Base-by-base conservation (phyloP, 2,888 invertebrate genomes). In the Monopis laevigella region DNA sequence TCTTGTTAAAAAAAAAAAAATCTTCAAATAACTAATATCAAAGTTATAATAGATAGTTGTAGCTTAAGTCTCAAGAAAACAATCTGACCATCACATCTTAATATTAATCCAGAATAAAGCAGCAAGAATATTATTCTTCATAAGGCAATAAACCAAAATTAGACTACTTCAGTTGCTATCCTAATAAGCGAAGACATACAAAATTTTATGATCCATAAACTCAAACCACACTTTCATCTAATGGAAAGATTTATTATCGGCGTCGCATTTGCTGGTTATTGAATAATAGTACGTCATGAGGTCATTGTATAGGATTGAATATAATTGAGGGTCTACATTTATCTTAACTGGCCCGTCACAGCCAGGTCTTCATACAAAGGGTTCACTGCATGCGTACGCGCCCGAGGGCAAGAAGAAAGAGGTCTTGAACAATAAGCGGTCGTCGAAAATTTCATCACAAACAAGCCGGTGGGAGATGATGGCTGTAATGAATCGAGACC, bases 291-390 rank as follows among this genome's bases (percentile, higher is more conserved):
- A 49, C 56, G 53, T 58, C 55, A 54, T 46, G 54, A 61, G 48
- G 52, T 51, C 50, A 50, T 54, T 56, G 52, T 46, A 47, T 51
- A 46, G 52, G 49, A 57, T 59, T 59, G 62, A 67, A 63, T 62
- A 64, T 70, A 72, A 72, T 71, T 65, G 64, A 61, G 54, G 56
- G 55, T 54, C 51, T 58, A 62, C 73, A 73, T 75, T 75, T 72
- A 71, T 75, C 72, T 70, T 61, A 54, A 55, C 55, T 52, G 56
- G 56, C 55, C 55, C 58, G 72, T 74, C 75, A 72, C 53, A 49
- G 53, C 50, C 71, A 75, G 69, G 58, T 53, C 52, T 55, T 42
- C 47, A 52, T 53, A 71, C 72, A 73, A 74, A 59, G 64, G 56
- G 60, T 65, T 67, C 65, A 65, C 67, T 30, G 40, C 43, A 40